A percentile compares a stretch with the other conserved stretches of the same genome.
Evolutionary conservation across 2,113 vertebrate species (phyloP).

Genomic region (Cyphomyrus discorhynchus): DNA sequence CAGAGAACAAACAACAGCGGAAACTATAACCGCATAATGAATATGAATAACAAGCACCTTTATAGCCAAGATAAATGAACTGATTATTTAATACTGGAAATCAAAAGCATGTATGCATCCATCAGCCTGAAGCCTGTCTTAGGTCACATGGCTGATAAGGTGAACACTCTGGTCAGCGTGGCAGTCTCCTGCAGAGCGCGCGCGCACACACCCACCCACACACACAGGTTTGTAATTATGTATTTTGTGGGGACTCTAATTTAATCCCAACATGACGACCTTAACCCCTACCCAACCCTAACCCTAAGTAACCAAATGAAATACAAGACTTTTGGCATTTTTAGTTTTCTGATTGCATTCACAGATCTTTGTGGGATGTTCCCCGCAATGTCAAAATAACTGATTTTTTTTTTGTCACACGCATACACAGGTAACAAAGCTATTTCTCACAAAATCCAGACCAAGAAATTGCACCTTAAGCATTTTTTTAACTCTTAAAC

Average conservation of each 20-base stretch:
- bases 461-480: not conserved
- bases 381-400: too few relatives aligned
- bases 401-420: not conserved
- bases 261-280: too few relatives aligned
- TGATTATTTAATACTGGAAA: not conserved
- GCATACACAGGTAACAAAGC: not conserved
- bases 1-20: not conserved
- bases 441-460: not conserved
- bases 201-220: not conserved
- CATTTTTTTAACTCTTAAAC: not conserved
- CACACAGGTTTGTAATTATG: not conserved
- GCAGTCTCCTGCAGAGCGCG: too few relatives aligned
- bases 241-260: too few relatives aligned
- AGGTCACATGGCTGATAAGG: not conserved
- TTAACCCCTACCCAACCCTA: too few relatives aligned
- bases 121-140: not conserved
- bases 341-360: too few relatives aligned
- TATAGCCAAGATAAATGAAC: not conserved
- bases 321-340: too few relatives aligned
- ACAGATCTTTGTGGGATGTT: too few relatives aligned
- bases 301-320: too few relatives aligned
- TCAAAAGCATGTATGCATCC: not conserved
- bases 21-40: not conserved
- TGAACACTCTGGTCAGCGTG: not conserved
- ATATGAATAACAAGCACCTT: not conserved